phyloP scores from a whole-genome alignment of 1,140 invertebrate genomes.

The Sycophila sp. region DNA sequence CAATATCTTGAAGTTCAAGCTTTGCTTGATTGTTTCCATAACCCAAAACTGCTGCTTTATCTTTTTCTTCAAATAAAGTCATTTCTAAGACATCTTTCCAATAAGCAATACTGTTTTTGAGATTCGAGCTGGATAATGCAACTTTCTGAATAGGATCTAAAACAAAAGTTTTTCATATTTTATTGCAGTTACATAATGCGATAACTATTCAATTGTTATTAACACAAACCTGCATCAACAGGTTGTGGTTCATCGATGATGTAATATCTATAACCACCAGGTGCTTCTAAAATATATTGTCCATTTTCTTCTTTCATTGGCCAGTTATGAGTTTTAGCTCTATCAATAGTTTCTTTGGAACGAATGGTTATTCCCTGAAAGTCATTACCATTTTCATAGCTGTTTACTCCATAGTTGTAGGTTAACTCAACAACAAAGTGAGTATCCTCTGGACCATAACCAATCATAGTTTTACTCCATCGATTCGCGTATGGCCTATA shows the following conservation, averaged over 20 bases:
- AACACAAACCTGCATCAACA: constrained; percentile 68
- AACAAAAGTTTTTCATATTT: constrained; percentile 42
- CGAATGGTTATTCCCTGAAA: constrained; percentile 88
- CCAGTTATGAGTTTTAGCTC: constrained; percentile 76
- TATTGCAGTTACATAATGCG: too few species aligned
- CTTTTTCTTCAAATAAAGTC: constrained; percentile 73
- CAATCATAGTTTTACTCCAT: constrained; percentile 99
- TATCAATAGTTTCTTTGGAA: constrained; percentile 79
- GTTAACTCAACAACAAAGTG: constrained; percentile 98
- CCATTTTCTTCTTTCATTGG: constrained; percentile 73
- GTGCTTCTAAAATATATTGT: constrained; percentile 74
- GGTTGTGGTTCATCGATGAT: constrained; percentile 78
- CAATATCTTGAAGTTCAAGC: constrained; percentile 78
- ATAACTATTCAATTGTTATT: too few species aligned
- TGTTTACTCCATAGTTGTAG: constrained; percentile 94
- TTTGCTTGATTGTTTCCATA: constrained; percentile 81
- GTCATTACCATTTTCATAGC: constrained; percentile 90
- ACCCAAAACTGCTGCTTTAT: constrained; percentile 72
- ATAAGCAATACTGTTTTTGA: constrained; percentile 81
- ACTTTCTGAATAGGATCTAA: constrained; percentile 88
- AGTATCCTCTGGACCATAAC: constrained; percentile 93
- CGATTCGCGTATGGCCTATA: constrained; percentile 92
- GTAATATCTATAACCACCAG: constrained; percentile 91
- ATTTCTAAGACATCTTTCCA: constrained; percentile 85
- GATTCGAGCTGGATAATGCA: constrained; percentile 80